Base-by-base conservation (phyloP, 30 jellyfish, hydroid and myxozoan genomes). In the Aurelia aurita complex sp. Pacific region DNA sequence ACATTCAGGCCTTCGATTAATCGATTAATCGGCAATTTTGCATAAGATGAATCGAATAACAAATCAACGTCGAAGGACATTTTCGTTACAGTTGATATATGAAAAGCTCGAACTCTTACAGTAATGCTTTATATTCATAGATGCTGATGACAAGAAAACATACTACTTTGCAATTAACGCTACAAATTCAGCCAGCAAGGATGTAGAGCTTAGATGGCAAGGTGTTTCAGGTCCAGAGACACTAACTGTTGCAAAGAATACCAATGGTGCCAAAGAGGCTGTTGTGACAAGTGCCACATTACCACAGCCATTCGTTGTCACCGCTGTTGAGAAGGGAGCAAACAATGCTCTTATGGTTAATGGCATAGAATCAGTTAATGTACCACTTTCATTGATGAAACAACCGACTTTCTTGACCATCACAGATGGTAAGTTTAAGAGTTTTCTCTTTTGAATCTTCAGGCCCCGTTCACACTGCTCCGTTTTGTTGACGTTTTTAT, bases 311-410 rank as follows among this genome's bases (percentile, higher is more conserved):
- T 75, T 67, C 38, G 57, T 19, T 3, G 23, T 88, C 35, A 13
- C 40, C 12, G 97, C 92, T 1, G 63, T 32, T 43, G 92, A 88
- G 36, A 83, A 80, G 76, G 97, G 97, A 66, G 78, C 97, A 16
- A 65, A 15, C 51, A 88, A 73, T n/a, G 76, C 42, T 5, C 14
- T 88, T 42, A n/a, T 73, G 60, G 16, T 88, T 3, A 88, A 88
- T 73, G 85, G 85, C 33, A 66, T 75, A 67, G 69, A 67, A 5
- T 34, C 69, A 8, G 65, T 81, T 35, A 72, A 64, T 32, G 81
- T 88, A 1, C 93, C 93, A 16, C 66, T 71, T 35, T 73, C 87
- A 12, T 53, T 84, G 79, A 62, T 13, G 46, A 84, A 84, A 73
- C 79, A 84, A 65, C 69, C 93, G 23, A 84, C 87, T 16, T 66